phyloP scores from a whole-genome alignment of 2,888 invertebrate genomes.

The Eulithis prunata region DNA sequence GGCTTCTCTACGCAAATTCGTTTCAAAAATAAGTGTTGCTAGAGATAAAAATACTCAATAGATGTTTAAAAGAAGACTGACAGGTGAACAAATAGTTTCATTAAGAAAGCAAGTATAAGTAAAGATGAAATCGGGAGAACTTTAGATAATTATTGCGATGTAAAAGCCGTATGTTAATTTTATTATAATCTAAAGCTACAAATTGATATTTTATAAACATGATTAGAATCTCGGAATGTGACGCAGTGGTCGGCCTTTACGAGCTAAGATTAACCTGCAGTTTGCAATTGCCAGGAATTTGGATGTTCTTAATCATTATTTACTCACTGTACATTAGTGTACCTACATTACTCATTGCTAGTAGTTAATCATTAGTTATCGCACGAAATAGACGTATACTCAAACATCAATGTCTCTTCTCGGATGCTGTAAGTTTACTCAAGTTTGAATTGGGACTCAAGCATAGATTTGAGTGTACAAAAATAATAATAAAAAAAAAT shows the following conservation, averaged over 20 bases:
- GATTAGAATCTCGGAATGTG: constrained; percentile 7
- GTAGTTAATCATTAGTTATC: background rate
- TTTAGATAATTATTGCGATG: background rate
- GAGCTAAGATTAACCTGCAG: constrained; percentile 15
- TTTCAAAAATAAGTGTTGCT: constrained; percentile 16
- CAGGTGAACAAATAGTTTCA: too few relatives aligned
- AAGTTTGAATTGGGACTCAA: too few relatives aligned
- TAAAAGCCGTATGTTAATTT: too few relatives aligned
- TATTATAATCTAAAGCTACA: background rate
- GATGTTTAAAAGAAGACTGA: background rate
- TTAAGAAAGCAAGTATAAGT: too few relatives aligned
- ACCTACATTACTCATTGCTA: constrained; percentile 2
- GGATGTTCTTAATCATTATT: constrained; percentile 9
- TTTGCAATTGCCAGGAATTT: background rate
- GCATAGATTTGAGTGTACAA: too few relatives aligned
- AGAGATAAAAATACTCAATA: constrained; percentile 11
- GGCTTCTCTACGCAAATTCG: constrained; percentile 10
- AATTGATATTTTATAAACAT: constrained; percentile 11
- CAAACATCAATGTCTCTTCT: too few relatives aligned
- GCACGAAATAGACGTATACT: background rate
- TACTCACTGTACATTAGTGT: constrained; percentile 1
- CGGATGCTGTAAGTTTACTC: too few relatives aligned
- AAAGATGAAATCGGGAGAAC: too few relatives aligned
- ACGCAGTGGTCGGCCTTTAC: constrained; percentile 11
- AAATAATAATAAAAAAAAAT: too few relatives aligned